A percentile compares a stretch with the other conserved stretches of the same genome.
phyloP scores from a whole-genome alignment of 1,140 invertebrate species.

The Metaphire vulgaris region DNA sequence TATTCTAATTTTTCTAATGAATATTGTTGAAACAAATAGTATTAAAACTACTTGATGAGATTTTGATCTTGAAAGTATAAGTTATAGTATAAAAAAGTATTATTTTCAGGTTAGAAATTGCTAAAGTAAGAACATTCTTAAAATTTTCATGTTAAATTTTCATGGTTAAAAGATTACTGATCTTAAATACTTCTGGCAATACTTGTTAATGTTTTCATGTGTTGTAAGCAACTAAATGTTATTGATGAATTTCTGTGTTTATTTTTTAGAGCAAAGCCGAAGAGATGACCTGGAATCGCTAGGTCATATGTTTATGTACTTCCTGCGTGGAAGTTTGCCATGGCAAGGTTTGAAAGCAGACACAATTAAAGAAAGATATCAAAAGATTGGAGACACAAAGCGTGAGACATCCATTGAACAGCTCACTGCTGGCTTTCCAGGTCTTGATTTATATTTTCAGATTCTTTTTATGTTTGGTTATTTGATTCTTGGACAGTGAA shows the following conservation, averaged over 20 bases:
- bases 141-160: no score
- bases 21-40: no score
- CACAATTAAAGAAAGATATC: constrained; percentile 97
- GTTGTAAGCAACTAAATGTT: no score
- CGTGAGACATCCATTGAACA: constrained; percentile 92
- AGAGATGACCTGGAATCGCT: constrained; percentile 97
- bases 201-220: neutral
- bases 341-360: constrained; percentile 99
- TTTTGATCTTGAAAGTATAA: no score
- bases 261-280: constrained; percentile 83
- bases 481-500: no score
- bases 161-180: no score
- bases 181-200: no score
- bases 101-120: no score
- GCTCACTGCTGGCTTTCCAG: constrained; percentile 92
- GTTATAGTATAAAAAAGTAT: no score
- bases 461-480: neutral
- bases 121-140: no score
- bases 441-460: constrained; percentile 44
- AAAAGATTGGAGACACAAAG: constrained; percentile 99
- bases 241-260: neutral
- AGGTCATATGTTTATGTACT: constrained; percentile 99
- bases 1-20: no score
- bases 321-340: constrained; percentile 92
- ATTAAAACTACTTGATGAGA: no score